phyloP scores from a whole-genome alignment of 2,888 invertebrate genomes.

The Diarsia brunnea region DNA sequence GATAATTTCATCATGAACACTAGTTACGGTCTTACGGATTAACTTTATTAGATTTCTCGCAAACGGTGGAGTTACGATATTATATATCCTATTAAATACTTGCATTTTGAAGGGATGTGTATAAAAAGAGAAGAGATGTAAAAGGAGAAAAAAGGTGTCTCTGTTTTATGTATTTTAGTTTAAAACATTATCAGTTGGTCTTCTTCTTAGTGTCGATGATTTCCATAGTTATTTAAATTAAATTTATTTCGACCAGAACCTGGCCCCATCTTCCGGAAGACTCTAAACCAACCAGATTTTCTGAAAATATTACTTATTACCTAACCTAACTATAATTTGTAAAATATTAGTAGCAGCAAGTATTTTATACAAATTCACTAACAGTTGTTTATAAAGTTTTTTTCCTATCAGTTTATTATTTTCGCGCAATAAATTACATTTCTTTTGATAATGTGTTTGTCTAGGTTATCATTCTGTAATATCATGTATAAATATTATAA shows the following conservation, averaged over 20 bases:
- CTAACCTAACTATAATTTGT: not conserved
- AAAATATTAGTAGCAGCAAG: not conserved
- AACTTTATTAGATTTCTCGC: conserved; percentile 18
- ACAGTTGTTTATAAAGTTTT: not conserved
- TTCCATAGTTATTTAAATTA: no score
- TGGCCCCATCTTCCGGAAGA: no score
- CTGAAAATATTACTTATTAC: not conserved
- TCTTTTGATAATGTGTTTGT: not conserved
- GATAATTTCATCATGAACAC: conserved; percentile 8
- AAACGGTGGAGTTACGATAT: conserved; percentile 23
- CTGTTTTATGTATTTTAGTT: no score
- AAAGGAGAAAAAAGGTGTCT: no score
- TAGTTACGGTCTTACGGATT: not conserved
- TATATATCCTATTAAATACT: conserved; percentile 11
- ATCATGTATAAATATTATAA: not conserved
- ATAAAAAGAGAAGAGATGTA: no score
- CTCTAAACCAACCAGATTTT: not conserved
- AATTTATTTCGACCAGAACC: no score
- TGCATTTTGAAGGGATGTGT: no score
- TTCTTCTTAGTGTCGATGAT: no score
- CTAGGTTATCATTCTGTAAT: conserved; percentile 10
- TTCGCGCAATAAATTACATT: conserved; percentile 14
- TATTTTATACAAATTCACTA: not conserved
- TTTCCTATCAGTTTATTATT: conserved; percentile 4
- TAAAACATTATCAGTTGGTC: no score